Conservation (phyloP, 2,113 vertebrate genomes). For the Microcebus murinus region DNA sequence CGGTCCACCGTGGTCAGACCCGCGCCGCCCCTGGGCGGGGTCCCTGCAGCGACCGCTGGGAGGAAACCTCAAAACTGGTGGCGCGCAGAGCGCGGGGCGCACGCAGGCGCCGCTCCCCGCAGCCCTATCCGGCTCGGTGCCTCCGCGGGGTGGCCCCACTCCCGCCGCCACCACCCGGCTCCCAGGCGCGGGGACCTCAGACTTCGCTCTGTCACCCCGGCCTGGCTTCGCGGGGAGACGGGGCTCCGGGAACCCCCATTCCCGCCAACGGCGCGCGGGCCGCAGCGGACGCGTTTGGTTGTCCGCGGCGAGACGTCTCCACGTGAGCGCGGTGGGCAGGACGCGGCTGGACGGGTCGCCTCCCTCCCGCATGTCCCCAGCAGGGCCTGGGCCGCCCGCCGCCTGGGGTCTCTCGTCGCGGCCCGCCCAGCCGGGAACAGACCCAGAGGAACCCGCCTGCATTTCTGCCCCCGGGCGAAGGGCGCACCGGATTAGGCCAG, state of each 20-base stretch:
- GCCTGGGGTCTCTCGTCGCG: background rate
- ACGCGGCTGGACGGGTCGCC: no score
- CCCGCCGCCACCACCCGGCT: no score
- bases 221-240: background rate
- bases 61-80: background rate
- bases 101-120: no score
- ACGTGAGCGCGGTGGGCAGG: background rate
- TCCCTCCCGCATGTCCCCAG: no score
- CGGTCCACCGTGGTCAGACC: no score
- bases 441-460: no score
- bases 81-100: no score
- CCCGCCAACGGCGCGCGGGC: background rate
- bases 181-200: background rate
- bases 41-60: background rate
- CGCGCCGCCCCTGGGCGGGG: background rate
- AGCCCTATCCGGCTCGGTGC: background rate
- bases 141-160: no score
- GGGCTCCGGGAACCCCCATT: background rate
- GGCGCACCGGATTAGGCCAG: rapidly evolving
- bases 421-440: rapidly evolving
- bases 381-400: no score
- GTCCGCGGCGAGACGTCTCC: background rate
- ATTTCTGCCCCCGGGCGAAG: background rate
- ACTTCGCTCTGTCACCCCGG: background rate
- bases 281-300: background rate